phyloP scores from a whole-genome alignment of 2,113 vertebrate species.

The Hemiprocne comata region DNA sequence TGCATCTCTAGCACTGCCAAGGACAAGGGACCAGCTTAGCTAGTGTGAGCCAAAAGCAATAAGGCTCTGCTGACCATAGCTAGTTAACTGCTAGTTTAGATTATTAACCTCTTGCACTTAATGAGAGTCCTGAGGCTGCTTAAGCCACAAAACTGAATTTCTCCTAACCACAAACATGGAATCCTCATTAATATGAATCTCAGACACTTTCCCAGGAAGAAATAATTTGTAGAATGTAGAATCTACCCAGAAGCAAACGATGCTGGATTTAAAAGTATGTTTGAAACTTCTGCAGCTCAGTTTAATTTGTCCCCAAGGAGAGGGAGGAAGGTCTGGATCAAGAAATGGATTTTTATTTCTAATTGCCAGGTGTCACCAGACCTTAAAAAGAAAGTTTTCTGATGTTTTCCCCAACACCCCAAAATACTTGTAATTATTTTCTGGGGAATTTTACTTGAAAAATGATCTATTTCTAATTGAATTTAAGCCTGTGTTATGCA shows the following conservation, averaged over 20 bases:
- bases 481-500: slow-evolving; percentile 56
- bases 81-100: slow-evolving; percentile 65
- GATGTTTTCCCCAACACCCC: slow-evolving; percentile 12
- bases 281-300: slow-evolving; percentile 33
- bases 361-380: slow-evolving; percentile 56
- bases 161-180: slow-evolving; percentile 58
- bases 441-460: slow-evolving; percentile 57
- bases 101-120: slow-evolving; percentile 63
- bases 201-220: slow-evolving; percentile 54
- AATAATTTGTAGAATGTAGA: slow-evolving; percentile 40
- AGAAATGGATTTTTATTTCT: slow-evolving; percentile 46
- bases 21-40: background rate
- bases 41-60: slow-evolving; percentile 27
- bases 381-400: slow-evolving; percentile 37
- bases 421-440: slow-evolving; percentile 51
- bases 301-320: slow-evolving; percentile 54
- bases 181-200: slow-evolving; percentile 65
- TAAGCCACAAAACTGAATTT: slow-evolving; percentile 58
- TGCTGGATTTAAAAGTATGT: slow-evolving; percentile 33
- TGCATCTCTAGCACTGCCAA: background rate
- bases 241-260: slow-evolving; percentile 38
- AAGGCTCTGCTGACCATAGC: slow-evolving; percentile 49
- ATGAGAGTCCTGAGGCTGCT: slow-evolving; percentile 64
- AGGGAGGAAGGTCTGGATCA: slow-evolving; percentile 35
- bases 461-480: slow-evolving; percentile 48